Percentiles rank a stretch among this genome's conserved stretches.
These are phyloP conservation scores for Regulus satrapa DNA, from an alignment of 2,113 vertebrate species.

Conservation along the genomic window DNA sequence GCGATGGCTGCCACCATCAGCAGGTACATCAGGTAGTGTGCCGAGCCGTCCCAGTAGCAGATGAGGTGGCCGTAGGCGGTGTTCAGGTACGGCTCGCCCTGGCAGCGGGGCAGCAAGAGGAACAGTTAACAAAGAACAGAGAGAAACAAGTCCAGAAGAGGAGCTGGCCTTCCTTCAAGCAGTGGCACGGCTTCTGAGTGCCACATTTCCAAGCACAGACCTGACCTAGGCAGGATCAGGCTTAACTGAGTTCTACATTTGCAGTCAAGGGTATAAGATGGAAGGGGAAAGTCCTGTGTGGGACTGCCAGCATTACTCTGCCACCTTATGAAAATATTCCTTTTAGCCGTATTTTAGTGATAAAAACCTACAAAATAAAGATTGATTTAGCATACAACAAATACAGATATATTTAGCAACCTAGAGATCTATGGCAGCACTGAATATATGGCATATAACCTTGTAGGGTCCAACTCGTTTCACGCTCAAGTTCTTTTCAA, in stretches of 20 bases:
- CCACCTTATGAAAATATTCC: neutral
- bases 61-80: constrained; percentile 91
- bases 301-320: neutral
- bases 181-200: neutral
- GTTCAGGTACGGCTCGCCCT: constrained; percentile 89
- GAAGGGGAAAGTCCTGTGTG: neutral
- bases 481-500: neutral
- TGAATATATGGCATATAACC: neutral
- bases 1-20: constrained; percentile 92
- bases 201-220: neutral
- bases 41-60: constrained; percentile 95
- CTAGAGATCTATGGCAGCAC: neutral
- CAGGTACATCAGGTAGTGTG: constrained; percentile 93
- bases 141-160: neutral
- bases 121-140: neutral
- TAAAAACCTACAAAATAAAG: neutral
- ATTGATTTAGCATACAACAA: neutral
- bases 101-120: neutral
- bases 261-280: neutral
- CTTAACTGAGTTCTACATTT: neutral
- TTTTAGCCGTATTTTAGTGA: neutral
- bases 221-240: neutral
- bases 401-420: neutral
- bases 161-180: neutral
- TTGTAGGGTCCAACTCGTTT: neutral